Base-by-base conservation (phyloP, 2,113 vertebrate genomes). In the Rhodinocichla rosea region DNA sequence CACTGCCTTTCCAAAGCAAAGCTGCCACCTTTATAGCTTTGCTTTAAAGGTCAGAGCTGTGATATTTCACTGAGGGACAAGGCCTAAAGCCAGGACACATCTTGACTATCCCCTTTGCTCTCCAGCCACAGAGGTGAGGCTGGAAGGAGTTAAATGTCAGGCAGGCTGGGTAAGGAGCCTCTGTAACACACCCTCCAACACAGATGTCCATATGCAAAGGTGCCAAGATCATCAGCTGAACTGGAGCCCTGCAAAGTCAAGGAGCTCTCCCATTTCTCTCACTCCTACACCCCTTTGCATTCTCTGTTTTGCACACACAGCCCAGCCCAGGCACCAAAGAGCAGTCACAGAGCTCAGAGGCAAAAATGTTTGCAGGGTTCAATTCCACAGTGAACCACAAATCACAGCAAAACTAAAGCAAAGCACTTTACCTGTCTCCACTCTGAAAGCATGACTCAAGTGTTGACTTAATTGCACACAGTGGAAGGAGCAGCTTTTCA, bases 401-500 rank as follows among this genome's bases (percentile, higher is more conserved):
- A 92, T 89, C 59, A 55, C 68, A 94, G 74, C 63, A 50, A 80
- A 84, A 32, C 59, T 40, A 64, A 65, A 92, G 86, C 39, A 47
- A 78, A 81, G 83, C 92, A 75, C 40, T 68, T 87, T 60, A 89
- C 83, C 85, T 90, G 60, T 76, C 76, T 84, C 64, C 68, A 21
- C 91, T 94, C 62, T 0, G 15, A 84, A 52, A 79, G 73, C 68
- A 56, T 93, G 94, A 92, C 73, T 93, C 73, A 90, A 90, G 71
- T 60, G 88, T 88, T 87, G 87, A 45, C 83, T 91, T 89, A 76
- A 89, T 83, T 59, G 73, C 44, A 53, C 44, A n/a, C 39, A 30
- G 65, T n/a, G 84, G 90, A 90, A 95, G 78, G 71, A 95, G 78
- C 15, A 86, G 94, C 39, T 95, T 86, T 83, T 95, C 92, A 96